phyloP scores from a whole-genome alignment of 2,113 vertebrate species.

The Mohoua ochrocephala region DNA sequence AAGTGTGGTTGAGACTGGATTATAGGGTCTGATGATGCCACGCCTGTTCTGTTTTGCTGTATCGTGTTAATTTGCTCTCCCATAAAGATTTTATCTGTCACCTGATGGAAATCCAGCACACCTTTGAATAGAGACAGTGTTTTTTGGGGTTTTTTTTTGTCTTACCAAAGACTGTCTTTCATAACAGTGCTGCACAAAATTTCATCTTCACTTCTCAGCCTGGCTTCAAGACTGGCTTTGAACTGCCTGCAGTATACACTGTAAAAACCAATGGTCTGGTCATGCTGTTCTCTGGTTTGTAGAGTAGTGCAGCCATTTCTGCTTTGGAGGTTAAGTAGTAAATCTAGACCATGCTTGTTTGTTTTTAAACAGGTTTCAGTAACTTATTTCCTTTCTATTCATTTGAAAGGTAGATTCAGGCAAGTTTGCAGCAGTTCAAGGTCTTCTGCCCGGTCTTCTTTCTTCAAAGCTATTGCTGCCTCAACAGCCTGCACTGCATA shows the following conservation, averaged over 20 bases:
- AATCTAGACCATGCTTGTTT: not conserved
- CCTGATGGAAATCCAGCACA: not conserved
- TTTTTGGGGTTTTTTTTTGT: not conserved
- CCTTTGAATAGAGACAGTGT: not conserved
- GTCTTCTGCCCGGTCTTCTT: not conserved
- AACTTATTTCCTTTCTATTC: not conserved
- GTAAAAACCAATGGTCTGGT: not conserved
- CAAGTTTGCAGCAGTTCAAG: not conserved
- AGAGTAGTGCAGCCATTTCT: not conserved
- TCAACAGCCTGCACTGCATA: not conserved
- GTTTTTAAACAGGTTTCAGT: not conserved
- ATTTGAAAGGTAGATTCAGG: not conserved
- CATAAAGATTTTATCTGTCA: not conserved
- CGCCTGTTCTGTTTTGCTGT: not conserved
- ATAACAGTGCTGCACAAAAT: not conserved
- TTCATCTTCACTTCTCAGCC: not conserved
- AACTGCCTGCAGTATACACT: not conserved
- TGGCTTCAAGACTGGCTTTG: not conserved
- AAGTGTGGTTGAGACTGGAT: constrained; percentile 44
- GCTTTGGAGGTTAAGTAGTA: not conserved
- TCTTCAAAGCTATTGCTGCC: not conserved
- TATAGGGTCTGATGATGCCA: not conserved
- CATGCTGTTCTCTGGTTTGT: not conserved
- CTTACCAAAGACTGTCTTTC: not conserved
- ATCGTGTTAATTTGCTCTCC: not conserved